Percentiles rank a stretch among this genome's conserved stretches.
Conservation (phyloP, 2,888 invertebrate genomes). For the Allygus modestus region DNA sequence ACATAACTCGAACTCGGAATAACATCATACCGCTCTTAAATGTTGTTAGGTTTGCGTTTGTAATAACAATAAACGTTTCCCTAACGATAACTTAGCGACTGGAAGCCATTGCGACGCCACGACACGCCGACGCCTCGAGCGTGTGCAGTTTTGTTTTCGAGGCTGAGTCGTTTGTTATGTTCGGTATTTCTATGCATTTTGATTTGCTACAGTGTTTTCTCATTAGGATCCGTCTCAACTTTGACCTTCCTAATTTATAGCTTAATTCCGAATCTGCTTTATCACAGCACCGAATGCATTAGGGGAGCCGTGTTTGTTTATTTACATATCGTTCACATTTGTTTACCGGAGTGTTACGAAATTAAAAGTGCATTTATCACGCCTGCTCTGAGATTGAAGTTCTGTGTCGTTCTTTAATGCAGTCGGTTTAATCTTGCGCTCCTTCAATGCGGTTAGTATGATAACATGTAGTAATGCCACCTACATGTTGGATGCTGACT, state of each 20-base stretch:
- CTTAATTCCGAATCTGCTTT: not conserved
- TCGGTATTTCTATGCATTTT: not conserved
- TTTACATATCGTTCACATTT: constrained; percentile 3
- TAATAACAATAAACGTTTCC: not conserved
- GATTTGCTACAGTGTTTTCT: constrained; percentile 6
- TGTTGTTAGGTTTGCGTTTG: not conserved
- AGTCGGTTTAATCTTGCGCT: not conserved
- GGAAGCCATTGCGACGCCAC: not conserved
- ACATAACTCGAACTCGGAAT: not conserved
- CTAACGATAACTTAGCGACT: constrained; percentile 1
- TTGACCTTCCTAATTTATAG: constrained; percentile 8
- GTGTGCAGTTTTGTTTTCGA: not conserved
- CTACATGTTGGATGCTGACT: too few relatives aligned
- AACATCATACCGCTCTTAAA: not conserved
- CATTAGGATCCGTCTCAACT: constrained; percentile 12
- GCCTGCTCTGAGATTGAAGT: not conserved
- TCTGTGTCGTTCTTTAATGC: not conserved
- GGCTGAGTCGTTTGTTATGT: not conserved
- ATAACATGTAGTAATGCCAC: too few relatives aligned
- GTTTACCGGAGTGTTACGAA: not conserved
- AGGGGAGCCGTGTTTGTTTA: not conserved
- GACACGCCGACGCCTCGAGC: not conserved
- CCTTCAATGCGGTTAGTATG: too few relatives aligned
- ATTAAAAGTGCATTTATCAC: constrained; percentile 3
- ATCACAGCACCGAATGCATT: not conserved